phyloP scores from a whole-genome alignment of 1,140 invertebrate species.

The Glomeris maerens region DNA sequence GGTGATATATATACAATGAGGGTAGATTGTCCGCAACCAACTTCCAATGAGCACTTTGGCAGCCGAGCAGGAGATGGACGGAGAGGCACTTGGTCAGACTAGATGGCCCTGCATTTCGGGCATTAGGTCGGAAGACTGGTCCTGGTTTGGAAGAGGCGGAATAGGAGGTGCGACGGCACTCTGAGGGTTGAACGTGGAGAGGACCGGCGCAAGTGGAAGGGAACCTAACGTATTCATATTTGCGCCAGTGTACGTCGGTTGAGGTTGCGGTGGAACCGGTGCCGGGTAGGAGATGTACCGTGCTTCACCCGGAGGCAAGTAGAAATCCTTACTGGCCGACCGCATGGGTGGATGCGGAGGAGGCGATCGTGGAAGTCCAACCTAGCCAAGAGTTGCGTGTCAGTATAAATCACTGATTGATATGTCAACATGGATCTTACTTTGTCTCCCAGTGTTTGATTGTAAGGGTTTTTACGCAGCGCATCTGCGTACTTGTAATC shows the following conservation, averaged over 20 bases:
- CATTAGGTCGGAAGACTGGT: conserved; percentile 3
- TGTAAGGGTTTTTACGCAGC: conserved; percentile 27
- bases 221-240: no score
- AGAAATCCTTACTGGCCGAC: conserved; percentile 23
- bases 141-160: background rate
- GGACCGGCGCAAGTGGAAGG: conserved; percentile 18
- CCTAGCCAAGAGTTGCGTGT: conserved; percentile 17
- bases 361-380: no score
- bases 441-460: conserved; percentile 22
- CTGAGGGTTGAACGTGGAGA: conserved; percentile 31
- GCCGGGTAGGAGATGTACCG: conserved; percentile 31
- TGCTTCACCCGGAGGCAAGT: conserved; percentile 28
- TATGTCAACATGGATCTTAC: conserved; percentile 1
- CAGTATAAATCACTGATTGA: conserved; percentile 3
- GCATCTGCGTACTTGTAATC: conserved; percentile 25
- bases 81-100: no score
- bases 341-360: conserved; percentile 19
- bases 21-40: no score
- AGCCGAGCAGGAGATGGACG: no score
- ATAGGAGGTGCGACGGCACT: conserved; percentile 19
- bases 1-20: no score
- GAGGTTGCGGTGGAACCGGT: conserved; percentile 20
- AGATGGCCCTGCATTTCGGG: conserved; percentile 10
- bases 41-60: no score
- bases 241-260: no score